Evolutionary conservation across 2,888 invertebrate genomes (phyloP), one percentile per base, ranked within the genome.

Genomic region (Drosophila bunnanda): DNA sequence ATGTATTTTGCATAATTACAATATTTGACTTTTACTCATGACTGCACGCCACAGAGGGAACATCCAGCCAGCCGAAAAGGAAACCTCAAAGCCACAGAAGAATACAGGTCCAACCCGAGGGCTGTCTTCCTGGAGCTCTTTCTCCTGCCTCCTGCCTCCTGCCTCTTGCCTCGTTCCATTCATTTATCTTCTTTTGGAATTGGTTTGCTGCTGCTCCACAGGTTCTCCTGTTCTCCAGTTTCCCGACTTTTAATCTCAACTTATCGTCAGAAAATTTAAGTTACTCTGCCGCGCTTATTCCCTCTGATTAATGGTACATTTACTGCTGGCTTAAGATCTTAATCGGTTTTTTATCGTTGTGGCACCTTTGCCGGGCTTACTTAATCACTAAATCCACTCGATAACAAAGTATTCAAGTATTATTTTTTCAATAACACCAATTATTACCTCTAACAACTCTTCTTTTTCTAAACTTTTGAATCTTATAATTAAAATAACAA

Each of bases 1-100:
- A 87, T 84, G 87, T 84, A 84, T 84, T 84, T 87, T 87, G 84
- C 87, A 84, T 84, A 84, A 84, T 84, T 84, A 84, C 78, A 87
- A 82, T 84, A 84, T 84, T 84, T 87, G 84, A 87, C 84, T 84
- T 83, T 84, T 87, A 80, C 84, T 86, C 86, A 83, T 86, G 86
- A 81, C 86, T 83, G 83, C 83, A 74, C 79, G 86, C 76, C 75
- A 15, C 38, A 32, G 22, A 38, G 22, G n/a, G 30, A 34, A 34
- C 20, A 36, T n/a, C 2, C 34, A 52, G 52, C 52, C 17, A 41
- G 50, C 30, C 64, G 78, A 13, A 30, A 17, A 12, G 20, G 13
- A 50, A 50, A 50, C 48, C 30, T 28, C 10, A 20, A 48, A 48
- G 17, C 25, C 9, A 15, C 41, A 43, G 32, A 32, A 44, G 57